phyloP scores from a whole-genome alignment of 2,888 invertebrate genomes.

The Hydriomena furcata region DNA sequence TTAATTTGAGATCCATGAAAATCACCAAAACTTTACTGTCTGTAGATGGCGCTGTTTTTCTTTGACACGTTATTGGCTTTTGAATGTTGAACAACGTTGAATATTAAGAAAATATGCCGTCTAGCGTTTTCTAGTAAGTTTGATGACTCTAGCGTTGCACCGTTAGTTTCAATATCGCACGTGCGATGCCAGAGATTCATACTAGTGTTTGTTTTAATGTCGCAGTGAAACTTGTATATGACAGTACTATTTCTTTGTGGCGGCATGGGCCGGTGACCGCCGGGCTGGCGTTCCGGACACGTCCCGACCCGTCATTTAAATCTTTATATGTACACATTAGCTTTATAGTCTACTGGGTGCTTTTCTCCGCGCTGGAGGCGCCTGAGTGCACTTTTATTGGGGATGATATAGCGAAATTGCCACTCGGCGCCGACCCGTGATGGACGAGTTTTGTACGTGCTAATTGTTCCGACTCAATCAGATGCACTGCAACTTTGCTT shows the following conservation, averaged over 20 bases:
- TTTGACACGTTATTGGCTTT: too few relatives aligned
- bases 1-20: too few relatives aligned
- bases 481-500: conserved; percentile 40
- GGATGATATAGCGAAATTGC: conserved; percentile 79
- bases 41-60: too few relatives aligned
- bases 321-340: conserved; percentile 78
- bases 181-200: background rate
- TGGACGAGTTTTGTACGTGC: conserved; percentile 72
- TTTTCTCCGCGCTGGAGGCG: conserved; percentile 65
- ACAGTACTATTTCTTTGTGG: conserved; percentile 15
- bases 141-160: too few relatives aligned
- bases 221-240: conserved; percentile 11
- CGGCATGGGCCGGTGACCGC: conserved; percentile 25
- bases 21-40: too few relatives aligned
- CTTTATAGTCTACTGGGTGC: conserved; percentile 72
- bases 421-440: conserved; percentile 72
- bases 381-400: conserved; percentile 79
- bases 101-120: background rate
- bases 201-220: background rate
- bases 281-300: conserved; percentile 27
- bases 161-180: background rate
- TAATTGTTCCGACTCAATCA: conserved; percentile 66
- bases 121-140: too few relatives aligned
- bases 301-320: conserved; percentile 65
- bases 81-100: too few relatives aligned